Evolutionary conservation across 2,797 vertebrate genomes (phyloP).

Genomic region (Salarias fasciatus): DNA sequence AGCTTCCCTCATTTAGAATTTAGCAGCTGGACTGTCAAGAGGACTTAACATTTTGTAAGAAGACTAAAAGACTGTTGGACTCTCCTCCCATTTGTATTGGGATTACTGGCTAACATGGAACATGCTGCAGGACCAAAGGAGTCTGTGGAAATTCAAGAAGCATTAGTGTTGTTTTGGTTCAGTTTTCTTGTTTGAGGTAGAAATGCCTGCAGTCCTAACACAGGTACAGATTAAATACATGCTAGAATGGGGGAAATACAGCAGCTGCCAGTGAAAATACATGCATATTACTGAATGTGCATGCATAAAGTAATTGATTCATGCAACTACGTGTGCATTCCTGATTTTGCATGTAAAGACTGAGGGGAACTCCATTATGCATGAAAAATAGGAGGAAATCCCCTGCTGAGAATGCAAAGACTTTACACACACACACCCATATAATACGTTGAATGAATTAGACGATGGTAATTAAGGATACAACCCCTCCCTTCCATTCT

Average conservation of each 20-base stretch:
- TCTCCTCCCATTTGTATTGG: not conserved
- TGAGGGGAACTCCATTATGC: slow-evolving; percentile 29
- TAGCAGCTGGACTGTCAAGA: not conserved
- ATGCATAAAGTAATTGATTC: slow-evolving; percentile 21
- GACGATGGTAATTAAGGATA: slow-evolving; percentile 48
- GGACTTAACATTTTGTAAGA: not conserved
- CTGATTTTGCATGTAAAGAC: slow-evolving; percentile 23
- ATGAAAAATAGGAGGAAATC: slow-evolving; percentile 38
- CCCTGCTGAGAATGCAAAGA: slow-evolving; percentile 26
- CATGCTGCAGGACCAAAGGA: not conserved
- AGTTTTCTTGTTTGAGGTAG: slow-evolving; percentile 1
- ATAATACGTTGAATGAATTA: slow-evolving; percentile 45
- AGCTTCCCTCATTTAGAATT: slow-evolving; percentile 2
- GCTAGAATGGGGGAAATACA: not conserved
- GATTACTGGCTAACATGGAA: not conserved
- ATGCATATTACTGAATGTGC: slow-evolving; percentile 17
- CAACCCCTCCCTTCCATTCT: slow-evolving; percentile 9
- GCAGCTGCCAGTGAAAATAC: not conserved
- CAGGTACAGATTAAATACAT: not conserved
- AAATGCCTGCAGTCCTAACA: slow-evolving; percentile 19
- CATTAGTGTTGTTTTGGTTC: slow-evolving; percentile 8
- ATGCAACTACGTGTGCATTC: slow-evolving; percentile 34
- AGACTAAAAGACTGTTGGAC: not conserved
- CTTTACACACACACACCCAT: slow-evolving; percentile 26
- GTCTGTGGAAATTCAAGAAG: too few relatives aligned